These are phyloP conservation scores for Manis crassicaudata DNA, from an alignment of 2,797 vertebrate species.

Conservation along the genomic window DNA sequence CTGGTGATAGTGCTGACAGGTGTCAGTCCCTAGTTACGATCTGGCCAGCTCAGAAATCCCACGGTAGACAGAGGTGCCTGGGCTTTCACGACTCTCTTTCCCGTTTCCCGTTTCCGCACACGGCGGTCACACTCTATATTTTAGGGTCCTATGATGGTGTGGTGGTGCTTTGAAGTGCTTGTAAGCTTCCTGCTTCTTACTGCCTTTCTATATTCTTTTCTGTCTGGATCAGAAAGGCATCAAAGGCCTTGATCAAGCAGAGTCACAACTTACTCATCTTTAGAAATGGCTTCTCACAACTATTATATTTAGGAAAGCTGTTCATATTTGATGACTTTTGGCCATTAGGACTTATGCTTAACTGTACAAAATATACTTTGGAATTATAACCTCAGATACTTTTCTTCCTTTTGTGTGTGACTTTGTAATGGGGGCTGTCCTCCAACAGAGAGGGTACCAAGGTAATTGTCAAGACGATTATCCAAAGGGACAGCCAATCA, in stretches of 20 bases:
- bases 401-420: background rate
- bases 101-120: background rate
- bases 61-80: background rate
- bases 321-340: background rate
- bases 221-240: background rate
- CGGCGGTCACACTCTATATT: background rate
- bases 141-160: background rate
- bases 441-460: background rate
- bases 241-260: background rate
- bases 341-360: background rate
- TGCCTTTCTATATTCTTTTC: background rate
- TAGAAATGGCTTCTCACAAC: background rate
- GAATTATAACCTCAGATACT: background rate
- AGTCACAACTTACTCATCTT: background rate
- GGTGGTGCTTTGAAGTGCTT: background rate
- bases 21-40: background rate
- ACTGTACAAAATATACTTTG: background rate
- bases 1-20: background rate
- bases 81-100: background rate
- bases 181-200: background rate
- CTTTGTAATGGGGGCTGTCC: background rate
- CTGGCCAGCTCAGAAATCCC: background rate
- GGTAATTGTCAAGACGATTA: slow-evolving; percentile 69
- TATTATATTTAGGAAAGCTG: background rate
- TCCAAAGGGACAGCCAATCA: slow-evolving; percentile 53